A percentile compares a stretch with the other conserved stretches of the same genome.
phyloP scores from a whole-genome alignment of 2,888 invertebrate species.

The Caenorhabditis sp. region DNA sequence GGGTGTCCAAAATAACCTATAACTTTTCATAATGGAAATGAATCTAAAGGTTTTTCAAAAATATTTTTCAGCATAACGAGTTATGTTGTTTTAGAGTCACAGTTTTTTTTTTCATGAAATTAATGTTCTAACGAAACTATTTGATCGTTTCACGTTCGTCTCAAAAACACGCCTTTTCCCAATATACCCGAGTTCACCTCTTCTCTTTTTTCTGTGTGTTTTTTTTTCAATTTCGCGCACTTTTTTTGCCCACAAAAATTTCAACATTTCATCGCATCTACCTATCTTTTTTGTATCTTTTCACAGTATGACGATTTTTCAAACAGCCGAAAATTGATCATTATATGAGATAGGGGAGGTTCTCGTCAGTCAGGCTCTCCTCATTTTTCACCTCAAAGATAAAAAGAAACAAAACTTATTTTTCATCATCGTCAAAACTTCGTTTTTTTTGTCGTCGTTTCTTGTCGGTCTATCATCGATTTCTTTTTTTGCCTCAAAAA shows the following conservation, averaged over 20 bases:
- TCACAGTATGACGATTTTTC: not conserved
- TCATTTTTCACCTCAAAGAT: not conserved
- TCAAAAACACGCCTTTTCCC: too few species aligned
- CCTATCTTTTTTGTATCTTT: not conserved
- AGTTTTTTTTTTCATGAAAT: too few species aligned
- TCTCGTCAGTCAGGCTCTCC: not conserved
- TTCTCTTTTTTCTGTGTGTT: too few species aligned
- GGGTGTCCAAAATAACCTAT: too few species aligned
- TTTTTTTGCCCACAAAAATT: not conserved
- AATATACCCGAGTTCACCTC: too few species aligned
- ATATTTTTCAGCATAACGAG: too few species aligned
- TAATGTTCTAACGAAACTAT: too few species aligned
- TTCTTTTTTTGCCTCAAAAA: not conserved
- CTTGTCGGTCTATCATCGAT: not conserved
- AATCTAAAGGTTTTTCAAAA: too few species aligned
- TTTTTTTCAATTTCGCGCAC: not conserved
- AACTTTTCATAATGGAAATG: too few species aligned
- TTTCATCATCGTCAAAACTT: not conserved
- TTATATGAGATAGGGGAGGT: not conserved
- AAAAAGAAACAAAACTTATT: constrained; percentile 1
- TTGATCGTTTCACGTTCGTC: too few species aligned
- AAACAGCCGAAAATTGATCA: not conserved
- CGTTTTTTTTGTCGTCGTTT: not conserved
- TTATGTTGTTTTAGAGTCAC: too few species aligned
- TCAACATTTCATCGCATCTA: not conserved